A percentile compares a stretch with the other conserved stretches of the same genome.
Evolutionary conservation across 2,797 vertebrate genomes (phyloP).

Genomic region (Pantherophis vulpinus): DNA sequence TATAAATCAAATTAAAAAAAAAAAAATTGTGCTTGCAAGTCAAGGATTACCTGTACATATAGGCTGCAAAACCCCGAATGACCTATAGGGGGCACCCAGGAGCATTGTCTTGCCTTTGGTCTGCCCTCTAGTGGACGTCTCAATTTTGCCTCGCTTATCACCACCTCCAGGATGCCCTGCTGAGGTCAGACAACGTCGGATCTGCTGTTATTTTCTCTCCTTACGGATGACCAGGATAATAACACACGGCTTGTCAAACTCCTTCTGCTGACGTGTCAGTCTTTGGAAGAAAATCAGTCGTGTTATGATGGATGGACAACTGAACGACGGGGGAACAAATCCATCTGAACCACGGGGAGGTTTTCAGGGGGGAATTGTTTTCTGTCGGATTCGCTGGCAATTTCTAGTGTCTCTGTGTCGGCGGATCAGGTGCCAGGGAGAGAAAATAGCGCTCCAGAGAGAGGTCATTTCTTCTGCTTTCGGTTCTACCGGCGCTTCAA

Average conservation of each 20-base stretch:
- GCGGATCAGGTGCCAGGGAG: constrained; percentile 23
- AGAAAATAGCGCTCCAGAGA: constrained; percentile 33
- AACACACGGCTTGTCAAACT: not conserved
- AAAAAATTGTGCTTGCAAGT: too few species aligned
- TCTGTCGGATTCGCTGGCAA: not conserved
- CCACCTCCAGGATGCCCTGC: not conserved
- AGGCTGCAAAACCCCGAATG: not conserved
- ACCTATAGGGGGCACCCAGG: not conserved
- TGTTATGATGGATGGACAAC: not conserved
- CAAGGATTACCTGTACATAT: too few species aligned
- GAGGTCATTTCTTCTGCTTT: not conserved
- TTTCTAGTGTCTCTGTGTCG: not conserved
- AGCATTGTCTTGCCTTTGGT: not conserved
- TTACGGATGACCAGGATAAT: not conserved
- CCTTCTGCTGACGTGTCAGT: not conserved
- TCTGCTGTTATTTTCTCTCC: not conserved
- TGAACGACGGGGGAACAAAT: not conserved
- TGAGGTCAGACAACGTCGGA: not conserved
- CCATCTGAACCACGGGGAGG: rapidly evolving
- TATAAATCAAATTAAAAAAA: too few species aligned
- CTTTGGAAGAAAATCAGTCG: not conserved
- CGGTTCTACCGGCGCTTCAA: constrained; percentile 25
- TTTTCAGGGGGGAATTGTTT: constrained; percentile 18
- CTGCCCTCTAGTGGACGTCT: not conserved
- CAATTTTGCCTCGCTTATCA: not conserved